Evolutionary conservation across 2,888 invertebrate genomes (phyloP), one percentile per base, ranked within the genome.

Genomic region (Rosalia funebris): DNA sequence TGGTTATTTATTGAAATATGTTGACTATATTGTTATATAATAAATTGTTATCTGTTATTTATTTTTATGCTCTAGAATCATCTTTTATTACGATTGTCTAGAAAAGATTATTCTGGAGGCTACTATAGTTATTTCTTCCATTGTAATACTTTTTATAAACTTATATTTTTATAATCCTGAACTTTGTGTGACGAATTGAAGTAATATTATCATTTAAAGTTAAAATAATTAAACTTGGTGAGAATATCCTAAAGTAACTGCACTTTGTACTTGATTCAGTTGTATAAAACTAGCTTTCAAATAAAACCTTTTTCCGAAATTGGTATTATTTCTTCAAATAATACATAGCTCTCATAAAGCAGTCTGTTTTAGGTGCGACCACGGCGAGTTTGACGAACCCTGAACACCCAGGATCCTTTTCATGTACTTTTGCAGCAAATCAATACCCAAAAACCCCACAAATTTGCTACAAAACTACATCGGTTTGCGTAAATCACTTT

Each of bases 331-430:
- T 44, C 25, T 39, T 44, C 7, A 50, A 57, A 55, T 45, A 57
- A 57, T 57, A 50, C 57, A 44, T 44, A 50, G 50, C 50, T 57
- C 48, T 48, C 41, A 42, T 50, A 57, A 44, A 44, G 42, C 48
- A 58, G 48, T 64, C 25, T 65, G 62, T 65, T 65, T 62, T 60
- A 65, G 65, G 65, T 57, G 11, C 31, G 1, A 42, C 14, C 5
- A 11, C 5, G 17, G 9, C 16, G 17, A 12, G 17, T 3, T 14
- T 25, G 4, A 10, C 25, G 41, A 17, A 19, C 32, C 4, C 20
- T 19, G 7, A 15, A 20, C 12, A 37, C n/a, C 5, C 15, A 46
- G 32, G 34, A 48, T 34, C 14, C 11, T 14, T 17, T 17, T 32
- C 31, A 19, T 41, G 20, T 20, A 50, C n/a, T 53, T 50, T 53